A percentile compares a stretch with the other conserved stretches of the same genome.
phyloP scores from a whole-genome alignment of 2,113 vertebrate species.

The Amia ocellicauda region DNA sequence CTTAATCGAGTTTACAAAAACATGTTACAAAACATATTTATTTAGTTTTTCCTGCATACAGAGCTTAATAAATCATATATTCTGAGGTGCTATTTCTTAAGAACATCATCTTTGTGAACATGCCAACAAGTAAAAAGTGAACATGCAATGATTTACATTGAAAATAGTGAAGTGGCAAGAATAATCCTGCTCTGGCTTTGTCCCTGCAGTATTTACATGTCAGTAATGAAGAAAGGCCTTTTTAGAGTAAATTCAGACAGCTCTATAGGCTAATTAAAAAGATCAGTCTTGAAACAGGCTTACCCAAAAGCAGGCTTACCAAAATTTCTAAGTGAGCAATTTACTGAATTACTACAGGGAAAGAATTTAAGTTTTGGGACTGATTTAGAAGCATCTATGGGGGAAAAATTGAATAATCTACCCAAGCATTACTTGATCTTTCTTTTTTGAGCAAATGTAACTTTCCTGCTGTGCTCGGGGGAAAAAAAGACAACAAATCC shows the following conservation, averaged over 20 bases:
- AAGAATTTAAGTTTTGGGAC: not conserved
- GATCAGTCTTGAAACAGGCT: not conserved
- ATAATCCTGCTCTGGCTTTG: not conserved
- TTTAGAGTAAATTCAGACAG: not conserved
- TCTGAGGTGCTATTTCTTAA: no score
- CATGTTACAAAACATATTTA: no score
- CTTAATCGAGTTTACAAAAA: no score
- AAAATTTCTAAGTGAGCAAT: not conserved
- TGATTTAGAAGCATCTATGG: not conserved
- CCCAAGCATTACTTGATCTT: not conserved
- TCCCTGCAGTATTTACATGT: not conserved
- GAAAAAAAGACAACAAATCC: no score
- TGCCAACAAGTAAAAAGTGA: no score
- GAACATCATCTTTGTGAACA: no score
- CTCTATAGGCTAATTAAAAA: not conserved
- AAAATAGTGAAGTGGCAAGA: not conserved
- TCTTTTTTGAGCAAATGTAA: no score
- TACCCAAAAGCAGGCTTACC: not conserved
- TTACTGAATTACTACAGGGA: not conserved
- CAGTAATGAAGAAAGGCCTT: not conserved
- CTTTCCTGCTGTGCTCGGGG: no score
- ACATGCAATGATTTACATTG: no score
- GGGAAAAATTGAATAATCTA: not conserved
- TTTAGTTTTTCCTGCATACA: no score
- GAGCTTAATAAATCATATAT: no score